Evolutionary conservation across 2,797 vertebrate species (phyloP).

Genomic region (Dendrocincla tyrannina): DNA sequence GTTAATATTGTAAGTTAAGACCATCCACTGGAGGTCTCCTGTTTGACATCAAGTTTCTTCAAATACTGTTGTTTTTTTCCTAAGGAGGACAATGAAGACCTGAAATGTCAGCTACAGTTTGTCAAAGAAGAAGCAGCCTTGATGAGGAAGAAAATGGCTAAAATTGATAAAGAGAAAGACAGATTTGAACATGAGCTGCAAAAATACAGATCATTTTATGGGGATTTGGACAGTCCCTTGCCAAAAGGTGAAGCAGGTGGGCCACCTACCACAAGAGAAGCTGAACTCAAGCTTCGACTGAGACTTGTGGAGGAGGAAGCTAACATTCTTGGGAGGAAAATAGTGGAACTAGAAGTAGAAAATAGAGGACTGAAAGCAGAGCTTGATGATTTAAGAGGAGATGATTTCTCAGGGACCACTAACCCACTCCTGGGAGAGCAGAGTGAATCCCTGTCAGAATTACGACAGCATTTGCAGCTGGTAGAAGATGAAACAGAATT

Average conservation of each 20-base stretch:
- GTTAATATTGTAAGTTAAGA: not conserved
- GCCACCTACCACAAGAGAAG: constrained; percentile 94
- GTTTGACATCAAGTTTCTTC: not conserved
- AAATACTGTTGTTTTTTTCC: not conserved
- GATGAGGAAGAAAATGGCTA: constrained; percentile 99
- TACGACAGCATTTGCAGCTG: constrained; percentile 94
- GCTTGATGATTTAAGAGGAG: constrained; percentile 93
- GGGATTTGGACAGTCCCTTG: constrained; percentile 95
- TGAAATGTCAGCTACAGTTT: constrained; percentile 96
- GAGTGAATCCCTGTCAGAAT: constrained; percentile 90
- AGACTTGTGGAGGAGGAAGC: constrained; percentile 97
- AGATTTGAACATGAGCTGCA: constrained; percentile 94
- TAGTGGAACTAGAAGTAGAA: constrained; percentile 97
- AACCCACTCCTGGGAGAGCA: constrained; percentile 89
- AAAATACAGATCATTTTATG: constrained; percentile 96
- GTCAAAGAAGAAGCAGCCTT: constrained; percentile 94
- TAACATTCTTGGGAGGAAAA: constrained; percentile 96
- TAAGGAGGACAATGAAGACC: constrained; percentile 95
- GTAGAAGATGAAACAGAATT: constrained; percentile 98
- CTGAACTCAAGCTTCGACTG: constrained; percentile 93
- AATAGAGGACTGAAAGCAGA: constrained; percentile 97
- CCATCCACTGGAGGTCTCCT: not conserved
- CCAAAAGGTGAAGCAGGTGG: constrained; percentile 97
- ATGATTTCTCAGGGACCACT: constrained; percentile 84
- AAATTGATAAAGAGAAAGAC: constrained; percentile 98